Evolutionary conservation across 1,140 invertebrate species (phyloP).

Genomic region (Drosophila setifemur): DNA sequence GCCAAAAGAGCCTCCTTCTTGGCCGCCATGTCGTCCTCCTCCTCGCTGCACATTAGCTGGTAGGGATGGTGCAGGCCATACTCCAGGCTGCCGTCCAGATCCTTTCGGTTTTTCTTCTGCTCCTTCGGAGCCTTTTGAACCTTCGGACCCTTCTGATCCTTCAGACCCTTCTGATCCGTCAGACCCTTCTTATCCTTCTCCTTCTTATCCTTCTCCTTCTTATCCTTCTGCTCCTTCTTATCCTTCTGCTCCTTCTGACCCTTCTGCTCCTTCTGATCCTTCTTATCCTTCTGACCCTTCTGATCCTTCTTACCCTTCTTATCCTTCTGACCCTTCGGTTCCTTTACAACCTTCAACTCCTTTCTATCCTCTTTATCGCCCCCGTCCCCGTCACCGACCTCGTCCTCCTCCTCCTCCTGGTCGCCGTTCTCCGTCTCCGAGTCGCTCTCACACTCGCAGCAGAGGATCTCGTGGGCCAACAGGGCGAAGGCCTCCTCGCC

Average conservation of each 20-base stretch:
- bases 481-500: slow-evolving; percentile 48
- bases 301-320: no score
- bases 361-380: background rate
- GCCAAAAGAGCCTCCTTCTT: no score
- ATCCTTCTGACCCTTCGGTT: no score
- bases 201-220: no score
- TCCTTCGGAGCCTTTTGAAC: background rate
- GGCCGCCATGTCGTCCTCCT: background rate
- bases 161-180: no score
- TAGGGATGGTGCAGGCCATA: slow-evolving; percentile 8
- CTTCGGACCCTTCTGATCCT: no score
- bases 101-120: background rate
- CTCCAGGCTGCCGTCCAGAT: background rate
- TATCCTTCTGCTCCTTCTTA: background rate
- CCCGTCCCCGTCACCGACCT: background rate
- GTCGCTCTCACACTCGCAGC: slow-evolving; percentile 42
- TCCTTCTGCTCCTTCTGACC: no score
- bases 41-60: slow-evolving; percentile 27
- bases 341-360: background rate
- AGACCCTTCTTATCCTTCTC: no score
- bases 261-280: no score
- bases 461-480: slow-evolving; percentile 52
- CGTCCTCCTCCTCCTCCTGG: background rate
- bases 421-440: slow-evolving; percentile 19
- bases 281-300: no score